Percentiles rank a stretch among this genome's conserved stretches.
Conservation (phyloP, 2,113 vertebrate species). For the Passerina amoena region DNA sequence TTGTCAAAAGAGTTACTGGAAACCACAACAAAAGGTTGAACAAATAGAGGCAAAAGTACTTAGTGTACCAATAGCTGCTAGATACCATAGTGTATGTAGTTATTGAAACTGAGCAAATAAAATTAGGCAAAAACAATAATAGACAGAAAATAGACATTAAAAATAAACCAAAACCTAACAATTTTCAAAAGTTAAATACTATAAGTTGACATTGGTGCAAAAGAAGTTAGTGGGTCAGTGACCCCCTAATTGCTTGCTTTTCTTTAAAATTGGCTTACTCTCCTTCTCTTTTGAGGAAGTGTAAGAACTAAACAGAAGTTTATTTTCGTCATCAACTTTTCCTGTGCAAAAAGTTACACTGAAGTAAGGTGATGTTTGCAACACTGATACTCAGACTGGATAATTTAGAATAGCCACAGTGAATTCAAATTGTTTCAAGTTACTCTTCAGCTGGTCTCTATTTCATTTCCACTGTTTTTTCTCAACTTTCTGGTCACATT, state of each 20-base stretch:
- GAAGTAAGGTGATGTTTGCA: neutral
- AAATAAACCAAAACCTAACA: neutral
- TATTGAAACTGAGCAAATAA: neutral
- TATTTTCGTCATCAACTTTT: neutral
- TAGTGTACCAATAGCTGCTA: neutral
- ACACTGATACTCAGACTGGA: neutral
- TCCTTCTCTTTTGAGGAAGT: neutral
- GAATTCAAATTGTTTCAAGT: neutral
- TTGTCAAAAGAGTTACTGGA: neutral
- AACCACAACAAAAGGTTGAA: neutral
- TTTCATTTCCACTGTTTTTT: neutral
- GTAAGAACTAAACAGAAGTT: neutral
- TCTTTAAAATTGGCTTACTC: neutral
- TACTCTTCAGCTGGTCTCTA: neutral
- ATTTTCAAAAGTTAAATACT: neutral
- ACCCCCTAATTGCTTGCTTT: neutral
- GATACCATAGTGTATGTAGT: neutral
- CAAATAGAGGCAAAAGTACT: neutral
- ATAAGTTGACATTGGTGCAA: neutral
- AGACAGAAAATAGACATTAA: neutral
- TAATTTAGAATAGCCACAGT: neutral
- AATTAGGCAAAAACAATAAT: neutral
- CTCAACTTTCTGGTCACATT: neutral
- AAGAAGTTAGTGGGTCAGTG: neutral
- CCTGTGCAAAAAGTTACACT: neutral